Evolutionary conservation across 2,797 vertebrate genomes (phyloP).

Genomic region (Cuculus canorus): DNA sequence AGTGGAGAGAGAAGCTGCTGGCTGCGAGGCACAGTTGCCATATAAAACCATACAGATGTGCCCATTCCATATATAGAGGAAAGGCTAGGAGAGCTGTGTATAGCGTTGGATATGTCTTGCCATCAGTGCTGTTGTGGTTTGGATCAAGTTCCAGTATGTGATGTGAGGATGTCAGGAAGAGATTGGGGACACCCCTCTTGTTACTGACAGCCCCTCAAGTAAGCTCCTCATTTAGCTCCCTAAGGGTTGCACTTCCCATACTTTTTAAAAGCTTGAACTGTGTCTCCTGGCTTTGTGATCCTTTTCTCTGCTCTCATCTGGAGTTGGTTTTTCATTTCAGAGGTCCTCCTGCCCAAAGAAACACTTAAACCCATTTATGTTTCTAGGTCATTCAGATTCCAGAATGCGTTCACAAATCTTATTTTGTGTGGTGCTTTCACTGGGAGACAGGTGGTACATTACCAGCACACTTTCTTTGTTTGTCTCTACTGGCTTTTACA

Average conservation of each 20-base stretch:
- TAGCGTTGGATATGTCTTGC: not conserved
- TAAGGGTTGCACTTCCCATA: not conserved
- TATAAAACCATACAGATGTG: not conserved
- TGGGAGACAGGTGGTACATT: not conserved
- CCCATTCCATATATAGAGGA: not conserved
- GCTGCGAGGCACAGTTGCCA: not conserved
- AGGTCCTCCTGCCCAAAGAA: not conserved
- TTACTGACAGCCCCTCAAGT: not conserved
- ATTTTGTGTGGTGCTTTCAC: not conserved
- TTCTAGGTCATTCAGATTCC: not conserved
- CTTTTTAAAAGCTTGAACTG: not conserved
- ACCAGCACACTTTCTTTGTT: not conserved
- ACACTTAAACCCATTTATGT: not conserved
- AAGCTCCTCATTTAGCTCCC: not conserved
- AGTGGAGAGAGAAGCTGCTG: not conserved
- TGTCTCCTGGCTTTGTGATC: not conserved
- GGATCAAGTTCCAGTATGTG: not conserved
- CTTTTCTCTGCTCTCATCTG: not conserved
- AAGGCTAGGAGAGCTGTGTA: not conserved
- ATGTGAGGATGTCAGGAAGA: not conserved
- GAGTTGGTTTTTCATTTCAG: no score
- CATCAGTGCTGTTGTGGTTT: not conserved
- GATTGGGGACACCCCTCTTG: not conserved
- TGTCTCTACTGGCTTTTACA: not conserved
- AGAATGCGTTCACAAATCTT: not conserved